Conservation (phyloP, 2,888 invertebrate species). For the Leptinotarsa peninsularis region DNA sequence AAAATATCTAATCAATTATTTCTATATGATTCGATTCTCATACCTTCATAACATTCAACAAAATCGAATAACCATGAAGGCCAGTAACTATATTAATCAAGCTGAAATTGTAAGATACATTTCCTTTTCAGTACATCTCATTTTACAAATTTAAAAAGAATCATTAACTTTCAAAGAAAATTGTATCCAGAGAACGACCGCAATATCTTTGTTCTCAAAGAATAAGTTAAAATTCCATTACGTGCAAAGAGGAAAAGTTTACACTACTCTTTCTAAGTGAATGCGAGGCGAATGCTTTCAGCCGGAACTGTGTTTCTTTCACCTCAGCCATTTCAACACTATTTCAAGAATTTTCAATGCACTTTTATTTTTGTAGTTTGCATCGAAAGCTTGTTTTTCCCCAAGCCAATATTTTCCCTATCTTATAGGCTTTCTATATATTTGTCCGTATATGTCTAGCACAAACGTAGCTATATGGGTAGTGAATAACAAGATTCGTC, state of each 20-base stretch:
- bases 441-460: too few species aligned
- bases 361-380: not conserved
- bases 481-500: too few species aligned
- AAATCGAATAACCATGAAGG: too few species aligned
- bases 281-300: not conserved
- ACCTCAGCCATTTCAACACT: not conserved
- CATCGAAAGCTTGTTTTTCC: not conserved
- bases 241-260: not conserved
- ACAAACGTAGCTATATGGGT: too few species aligned
- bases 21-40: too few species aligned
- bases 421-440: too few species aligned
- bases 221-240: not conserved
- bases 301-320: not conserved
- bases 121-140: too few species aligned
- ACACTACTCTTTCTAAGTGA: not conserved
- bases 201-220: not conserved
- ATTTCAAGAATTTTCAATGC: not conserved
- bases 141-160: not conserved
- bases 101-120: too few species aligned
- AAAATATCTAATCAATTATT: too few species aligned
- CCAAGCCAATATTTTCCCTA: too few species aligned
- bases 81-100: too few species aligned
- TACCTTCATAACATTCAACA: too few species aligned
- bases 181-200: not conserved
- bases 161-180: not conserved